Base-by-base conservation (phyloP, 2,888 invertebrate species). In the Apodemia mormo region DNA sequence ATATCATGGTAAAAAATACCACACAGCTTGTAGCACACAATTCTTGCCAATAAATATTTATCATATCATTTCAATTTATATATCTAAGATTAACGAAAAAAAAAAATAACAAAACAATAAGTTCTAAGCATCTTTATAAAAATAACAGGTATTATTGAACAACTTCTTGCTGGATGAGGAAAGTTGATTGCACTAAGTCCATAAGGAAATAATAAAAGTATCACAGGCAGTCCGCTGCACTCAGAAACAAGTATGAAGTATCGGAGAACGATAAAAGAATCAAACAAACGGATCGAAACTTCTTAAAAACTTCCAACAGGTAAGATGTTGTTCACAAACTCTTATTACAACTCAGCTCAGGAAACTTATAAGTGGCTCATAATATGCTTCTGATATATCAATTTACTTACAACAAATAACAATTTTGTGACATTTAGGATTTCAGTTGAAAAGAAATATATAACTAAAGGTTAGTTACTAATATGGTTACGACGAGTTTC, bases 151-250 rank as follows among this genome's bases (percentile, higher is more conserved):
- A 72, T 68, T 70, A 74, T 78, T 73, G 74, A 79, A 78, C 78
- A 78, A 82, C 79, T 69, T 71, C 66, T 71, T 70, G 67, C 69
- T 72, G 68, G 70, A 68, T 68, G 68, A 72, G 67, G 49, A 69
- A 75, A 74, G 77, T 84, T 78, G 80, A 85, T 82, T 82, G 81
- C 78, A 80, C 78, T 78, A 82, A 85, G 81, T 84, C 80, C 77
- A 81, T 82, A 80, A 83, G 82, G 83, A 85, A 86, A 88, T 87
- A 90, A 89, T 88, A 90, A 86, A 88, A 88, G 88, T 87, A 88
- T 88, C 84, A 82, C 81, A 78, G 76, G 79, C 81, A 81, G 84
- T 84, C 82, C 77, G 83, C 76, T 80, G 76, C 76, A 76, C 77
- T 75, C 75, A 6, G 54, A 54, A 54, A 33, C 64, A 64, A 64